phyloP scores from a whole-genome alignment of 2,888 invertebrate genomes.

The Hirtodrosophila alboralis region DNA sequence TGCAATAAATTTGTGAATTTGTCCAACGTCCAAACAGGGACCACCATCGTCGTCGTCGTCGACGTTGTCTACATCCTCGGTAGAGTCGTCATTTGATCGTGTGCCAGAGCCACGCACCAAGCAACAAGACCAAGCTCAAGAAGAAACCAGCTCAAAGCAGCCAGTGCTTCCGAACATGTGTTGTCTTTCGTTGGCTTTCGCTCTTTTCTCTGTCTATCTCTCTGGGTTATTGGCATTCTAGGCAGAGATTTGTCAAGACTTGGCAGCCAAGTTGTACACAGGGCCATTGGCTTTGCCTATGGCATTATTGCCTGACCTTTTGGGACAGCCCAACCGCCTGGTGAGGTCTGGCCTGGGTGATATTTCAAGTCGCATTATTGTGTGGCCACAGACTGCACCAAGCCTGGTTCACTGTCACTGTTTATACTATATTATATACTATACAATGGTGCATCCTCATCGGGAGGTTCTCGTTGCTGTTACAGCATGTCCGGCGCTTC shows the following conservation, averaged over 20 bases:
- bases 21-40: constrained; percentile 64
- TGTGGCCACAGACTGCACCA: constrained; percentile 17
- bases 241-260: constrained; percentile 62
- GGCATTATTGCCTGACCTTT: constrained; percentile 64
- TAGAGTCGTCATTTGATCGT: constrained; percentile 72
- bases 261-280: constrained; percentile 23
- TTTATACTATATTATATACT: no score
- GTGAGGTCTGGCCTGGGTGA: constrained; percentile 45
- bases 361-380: constrained; percentile 73
- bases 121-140: not conserved
- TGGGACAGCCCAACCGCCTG: constrained; percentile 19
- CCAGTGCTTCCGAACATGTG: constrained; percentile 69
- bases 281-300: constrained; percentile 21
- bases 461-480: constrained; percentile 7
- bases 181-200: constrained; percentile 31
- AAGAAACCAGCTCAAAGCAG: constrained; percentile 2
- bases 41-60: constrained; percentile 55
- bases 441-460: constrained; percentile 22
- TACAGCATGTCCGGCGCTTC: constrained; percentile 68
- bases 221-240: constrained; percentile 31
- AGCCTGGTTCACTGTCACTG: constrained; percentile 14
- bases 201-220: constrained; percentile 3
- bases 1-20: constrained; percentile 79
- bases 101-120: constrained; percentile 52
- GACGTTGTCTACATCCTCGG: constrained; percentile 11